Evolutionary conservation across 2,888 invertebrate species (phyloP).

Genomic region (Drosophila acutilabella): DNA sequence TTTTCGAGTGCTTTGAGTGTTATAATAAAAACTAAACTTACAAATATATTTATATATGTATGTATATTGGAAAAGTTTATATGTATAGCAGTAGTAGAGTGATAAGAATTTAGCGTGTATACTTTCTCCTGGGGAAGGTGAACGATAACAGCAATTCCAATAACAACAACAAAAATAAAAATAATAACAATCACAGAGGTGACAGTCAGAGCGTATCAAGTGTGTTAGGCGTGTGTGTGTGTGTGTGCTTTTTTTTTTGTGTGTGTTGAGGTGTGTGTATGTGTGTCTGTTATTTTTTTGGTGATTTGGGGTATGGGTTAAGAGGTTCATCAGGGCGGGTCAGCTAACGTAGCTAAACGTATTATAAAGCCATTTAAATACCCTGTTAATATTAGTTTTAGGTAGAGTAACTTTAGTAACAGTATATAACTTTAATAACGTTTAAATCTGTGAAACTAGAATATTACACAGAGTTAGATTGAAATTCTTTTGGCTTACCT

Average conservation of each 20-base stretch:
- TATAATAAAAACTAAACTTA: conserved; percentile 28
- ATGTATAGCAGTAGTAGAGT: conserved; percentile 2
- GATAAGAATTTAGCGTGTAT: conserved; percentile 39
- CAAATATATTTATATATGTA: conserved; percentile 13
- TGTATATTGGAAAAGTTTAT: neutral
- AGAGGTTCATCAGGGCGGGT: conserved; percentile 8
- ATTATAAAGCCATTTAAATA: conserved; percentile 36
- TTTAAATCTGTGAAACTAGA: no score
- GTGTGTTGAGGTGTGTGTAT: conserved; percentile 5
- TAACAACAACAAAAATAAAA: conserved; percentile 26
- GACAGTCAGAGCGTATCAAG: conserved; percentile 27
- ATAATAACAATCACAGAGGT: conserved; percentile 36
- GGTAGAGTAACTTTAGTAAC: no score
- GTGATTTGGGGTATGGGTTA: conserved; percentile 8
- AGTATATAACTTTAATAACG: no score
- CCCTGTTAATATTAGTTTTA: neutral
- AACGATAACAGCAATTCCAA: conserved; percentile 20
- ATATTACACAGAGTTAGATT: no score
- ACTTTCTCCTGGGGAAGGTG: conserved; percentile 27
- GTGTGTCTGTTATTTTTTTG: conserved; percentile 5
- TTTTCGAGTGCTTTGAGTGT: conserved; percentile 44
- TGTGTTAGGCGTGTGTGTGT: conserved; percentile 8
- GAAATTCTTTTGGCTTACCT: no score
- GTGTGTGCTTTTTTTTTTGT: no score
- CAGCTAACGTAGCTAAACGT: conserved; percentile 22